Conservation (phyloP, 23 tunicate genomes). For the Ascidia mentula region DNA sequence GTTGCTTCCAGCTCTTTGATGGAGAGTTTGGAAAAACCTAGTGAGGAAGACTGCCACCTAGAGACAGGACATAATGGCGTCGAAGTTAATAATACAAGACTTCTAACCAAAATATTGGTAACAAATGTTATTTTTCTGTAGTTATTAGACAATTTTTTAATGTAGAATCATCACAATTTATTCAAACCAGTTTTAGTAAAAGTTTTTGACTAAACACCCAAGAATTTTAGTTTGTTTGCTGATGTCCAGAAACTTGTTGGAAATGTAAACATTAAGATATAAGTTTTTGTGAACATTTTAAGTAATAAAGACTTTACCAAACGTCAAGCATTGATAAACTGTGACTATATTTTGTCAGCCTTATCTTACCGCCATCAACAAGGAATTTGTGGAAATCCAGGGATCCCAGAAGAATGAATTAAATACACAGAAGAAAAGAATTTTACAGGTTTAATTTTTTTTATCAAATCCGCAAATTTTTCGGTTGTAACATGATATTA, state of each 20-base stretch:
- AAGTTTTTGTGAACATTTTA: no score
- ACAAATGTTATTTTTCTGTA: no score
- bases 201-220: no score
- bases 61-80: not conserved
- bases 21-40: not conserved
- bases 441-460: not conserved
- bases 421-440: not conserved
- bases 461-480: not conserved
- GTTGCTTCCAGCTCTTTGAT: not conserved
- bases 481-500: not conserved
- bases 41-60: constrained; percentile 2
- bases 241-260: no score
- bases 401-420: not conserved
- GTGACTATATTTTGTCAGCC: not conserved
- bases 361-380: not conserved
- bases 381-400: constrained; percentile 3
- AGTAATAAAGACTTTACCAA: no score
- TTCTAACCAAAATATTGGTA: not conserved
- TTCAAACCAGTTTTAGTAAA: no score
- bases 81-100: not conserved
- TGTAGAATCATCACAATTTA: no score
- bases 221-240: no score
- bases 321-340: no score
- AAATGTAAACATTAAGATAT: no score
- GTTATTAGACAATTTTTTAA: no score